A percentile compares a stretch with the other conserved stretches of the same genome.
Evolutionary conservation across 2,888 invertebrate species (phyloP).

Genomic region (Thereva nobilitata): DNA sequence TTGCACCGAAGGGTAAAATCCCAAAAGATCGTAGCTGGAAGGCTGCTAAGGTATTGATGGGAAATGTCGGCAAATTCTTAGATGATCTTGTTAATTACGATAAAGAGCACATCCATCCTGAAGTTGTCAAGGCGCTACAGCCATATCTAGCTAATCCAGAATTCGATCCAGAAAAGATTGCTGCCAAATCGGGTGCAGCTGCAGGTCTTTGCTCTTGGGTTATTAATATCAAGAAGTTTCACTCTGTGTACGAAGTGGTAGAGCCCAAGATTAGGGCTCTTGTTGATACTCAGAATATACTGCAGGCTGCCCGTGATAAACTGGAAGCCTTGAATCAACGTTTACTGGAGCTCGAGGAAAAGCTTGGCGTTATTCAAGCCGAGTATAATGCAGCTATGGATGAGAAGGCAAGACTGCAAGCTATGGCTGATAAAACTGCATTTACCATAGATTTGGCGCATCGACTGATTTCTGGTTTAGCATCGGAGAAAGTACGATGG

Average conservation of each 20-base stretch:
- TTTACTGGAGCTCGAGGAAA: slow-evolving; percentile 71
- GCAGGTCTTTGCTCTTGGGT: slow-evolving; percentile 95
- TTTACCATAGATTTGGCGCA: slow-evolving; percentile 90
- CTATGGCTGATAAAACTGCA: slow-evolving; percentile 88
- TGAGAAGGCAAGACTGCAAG: slow-evolving; percentile 87
- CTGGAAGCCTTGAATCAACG: slow-evolving; percentile 75
- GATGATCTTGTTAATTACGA: slow-evolving; percentile 83
- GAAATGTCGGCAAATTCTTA: slow-evolving; percentile 85
- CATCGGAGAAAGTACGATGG: slow-evolving; percentile 89
- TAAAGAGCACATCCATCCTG: slow-evolving; percentile 90
- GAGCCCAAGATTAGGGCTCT: slow-evolving; percentile 89
- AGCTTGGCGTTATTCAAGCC: slow-evolving; percentile 73
- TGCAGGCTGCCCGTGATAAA: slow-evolving; percentile 80
- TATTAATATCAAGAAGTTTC: slow-evolving; percentile 86
- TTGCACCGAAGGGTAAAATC: slow-evolving; percentile 79
- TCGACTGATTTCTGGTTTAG: slow-evolving; percentile 87
- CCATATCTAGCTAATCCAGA: slow-evolving; percentile 67
- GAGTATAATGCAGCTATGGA: slow-evolving; percentile 86
- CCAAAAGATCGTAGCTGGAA: slow-evolving; percentile 94
- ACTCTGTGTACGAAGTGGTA: slow-evolving; percentile 87
- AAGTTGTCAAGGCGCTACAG: slow-evolving; percentile 78
- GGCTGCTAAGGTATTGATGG: slow-evolving; percentile 87
- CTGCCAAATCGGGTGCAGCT: slow-evolving; percentile 86
- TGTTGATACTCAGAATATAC: slow-evolving; percentile 80
- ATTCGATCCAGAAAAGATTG: slow-evolving; percentile 82